Base-by-base conservation (phyloP, 2,888 invertebrate species). In the Melanostoma scalare region DNA sequence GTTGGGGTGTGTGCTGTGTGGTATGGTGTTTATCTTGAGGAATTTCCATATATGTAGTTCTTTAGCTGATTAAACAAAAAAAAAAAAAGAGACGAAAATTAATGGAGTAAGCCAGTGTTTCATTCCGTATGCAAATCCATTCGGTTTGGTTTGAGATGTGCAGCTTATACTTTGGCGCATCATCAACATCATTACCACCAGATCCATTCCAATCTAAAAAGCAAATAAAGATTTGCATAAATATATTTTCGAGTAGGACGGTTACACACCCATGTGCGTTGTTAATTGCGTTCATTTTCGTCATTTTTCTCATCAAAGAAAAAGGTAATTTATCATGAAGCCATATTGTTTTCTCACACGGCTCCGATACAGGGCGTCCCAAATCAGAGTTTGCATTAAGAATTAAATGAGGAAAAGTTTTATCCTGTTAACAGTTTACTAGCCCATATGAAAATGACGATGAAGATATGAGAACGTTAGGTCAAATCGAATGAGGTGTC, bases 211-310 rank as follows among this genome's bases (percentile, higher is more conserved):
- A 79, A 84, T 84, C 79, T 53, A 20, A 75, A 84, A 71, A 71
- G 84, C 79, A 84, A 84, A 79, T 58, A 79, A 36, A 53, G 68
- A 84, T 84, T 84, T 65, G 79, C 84, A 84, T 84, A 84, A 84
- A 65, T 46, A 77, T 60, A 56, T 48, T 36, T 52, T 31, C 55
- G 38, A 38, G 35, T 38, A 38, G 9, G 38, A 33, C 8, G 63
- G 4, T 48, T n/a, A 44, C 8, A 67, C 20, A 53, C 33, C 8
- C 31, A 50, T 77, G 56, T 42, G 77, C 50, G 72, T 40, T 73
- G 78, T 79, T 84, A 78, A 84, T 84, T 79, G 84, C 79, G 78
- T 58, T 74, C 74, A 50, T 53, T 69, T 74, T 74, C 79, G 71
- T 84, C 84, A 79, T 84, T 84, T 84, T 84, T 79, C 79, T 84